Evolutionary conservation across 2,797 vertebrate genomes (phyloP), one percentile per base, ranked within the genome.

Genomic region (Thunnus albacares): DNA sequence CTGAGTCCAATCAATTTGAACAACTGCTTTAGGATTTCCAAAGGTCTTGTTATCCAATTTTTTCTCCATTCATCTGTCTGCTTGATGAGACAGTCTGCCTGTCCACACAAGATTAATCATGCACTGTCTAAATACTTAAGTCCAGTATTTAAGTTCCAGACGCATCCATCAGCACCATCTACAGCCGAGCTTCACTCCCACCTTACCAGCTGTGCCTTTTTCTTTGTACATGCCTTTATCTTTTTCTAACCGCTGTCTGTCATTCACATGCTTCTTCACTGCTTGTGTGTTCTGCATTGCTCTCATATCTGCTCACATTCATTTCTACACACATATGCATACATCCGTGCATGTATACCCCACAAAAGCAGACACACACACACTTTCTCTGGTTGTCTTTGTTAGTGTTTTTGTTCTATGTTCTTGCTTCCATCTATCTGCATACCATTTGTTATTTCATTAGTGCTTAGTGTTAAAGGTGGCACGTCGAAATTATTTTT

Each of bases 391-490:
- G n/a, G 9, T 53, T 47, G n/a, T 52, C 47, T 66, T 24, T 60
- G 52, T 38, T 24, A 33, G 47, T 38, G 67, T 56, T 67, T 11
- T 55, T 75, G 22, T 63, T 79, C 60, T 57, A 13, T 41, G 17
- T 47, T 41, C 38, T 73, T 57, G 28, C 14, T 60, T 75, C 57
- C 17, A 41, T 67, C 14, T 68, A 17, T 71, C 51, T 76, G 14
- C 33, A 14, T 41, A 24, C 79, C 53, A 33, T 79, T 70, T 74
- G 57, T 77, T 71, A 64, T 64, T 35, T 56, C 41, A 20, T 4
- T 56, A 82, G 79, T 71, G 61, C 38, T 69, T 78, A 62, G 59
- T 56, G 49, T 75, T 71, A 60, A 70, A 83, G 65, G 58, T 79
- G 49, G 14, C 58, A 61, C 60, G 57, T 68, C 49, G 49, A 73